These are phyloP conservation scores for Chironomus tentans DNA, from an alignment of 2,888 invertebrate species.

Conservation along the genomic window DNA sequence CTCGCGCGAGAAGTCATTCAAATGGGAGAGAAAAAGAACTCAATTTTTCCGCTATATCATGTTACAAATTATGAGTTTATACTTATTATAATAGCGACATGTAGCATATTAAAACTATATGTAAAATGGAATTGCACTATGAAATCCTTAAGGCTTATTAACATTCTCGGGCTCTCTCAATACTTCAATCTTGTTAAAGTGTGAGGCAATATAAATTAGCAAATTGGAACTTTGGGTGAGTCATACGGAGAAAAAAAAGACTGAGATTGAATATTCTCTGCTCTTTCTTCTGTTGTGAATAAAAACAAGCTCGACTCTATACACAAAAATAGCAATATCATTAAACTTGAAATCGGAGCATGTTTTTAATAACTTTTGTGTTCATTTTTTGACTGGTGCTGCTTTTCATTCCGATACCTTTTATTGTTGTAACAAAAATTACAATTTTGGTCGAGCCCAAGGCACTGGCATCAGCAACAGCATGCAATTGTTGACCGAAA, in stretches of 20 bases:
- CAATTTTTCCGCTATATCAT: slow-evolving; percentile 2
- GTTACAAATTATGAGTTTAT: neutral
- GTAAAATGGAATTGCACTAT: neutral
- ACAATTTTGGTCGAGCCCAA: neutral
- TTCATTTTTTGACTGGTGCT: neutral
- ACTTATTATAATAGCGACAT: no score
- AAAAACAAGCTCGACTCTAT: neutral
- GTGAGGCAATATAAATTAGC: neutral
- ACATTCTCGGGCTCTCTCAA: neutral
- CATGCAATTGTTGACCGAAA: slow-evolving; percentile 10
- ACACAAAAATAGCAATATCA: neutral
- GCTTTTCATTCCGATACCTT: neutral
- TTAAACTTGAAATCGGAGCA: slow-evolving; percentile 9
- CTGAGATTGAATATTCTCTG: neutral
- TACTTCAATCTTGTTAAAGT: neutral
- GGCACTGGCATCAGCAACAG: neutral
- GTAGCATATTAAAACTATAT: neutral
- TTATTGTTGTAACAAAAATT: neutral
- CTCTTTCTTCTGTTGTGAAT: neutral
- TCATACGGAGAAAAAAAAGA: neutral
- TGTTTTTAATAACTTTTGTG: slow-evolving; percentile 16
- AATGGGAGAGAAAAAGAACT: neutral
- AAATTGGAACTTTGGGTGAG: neutral
- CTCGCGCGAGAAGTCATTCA: neutral
- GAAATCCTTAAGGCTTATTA: neutral